Evolutionary conservation across 2,888 invertebrate species (phyloP).

Genomic region (Eilema sororculum): DNA sequence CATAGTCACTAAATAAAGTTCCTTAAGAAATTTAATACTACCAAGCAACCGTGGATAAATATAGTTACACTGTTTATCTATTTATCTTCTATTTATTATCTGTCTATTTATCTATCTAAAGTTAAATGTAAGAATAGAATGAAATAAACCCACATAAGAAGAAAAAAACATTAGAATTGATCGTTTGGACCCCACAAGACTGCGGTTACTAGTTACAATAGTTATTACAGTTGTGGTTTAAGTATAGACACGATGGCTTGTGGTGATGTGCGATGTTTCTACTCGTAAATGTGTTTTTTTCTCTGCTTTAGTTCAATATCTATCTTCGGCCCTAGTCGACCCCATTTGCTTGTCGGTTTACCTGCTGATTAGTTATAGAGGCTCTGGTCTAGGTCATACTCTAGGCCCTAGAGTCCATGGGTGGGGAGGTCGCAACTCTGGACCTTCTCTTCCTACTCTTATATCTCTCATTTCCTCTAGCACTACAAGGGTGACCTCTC

Average conservation of each 20-base stretch:
- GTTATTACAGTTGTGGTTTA: conserved; percentile 15
- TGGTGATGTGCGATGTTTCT: conserved; percentile 8
- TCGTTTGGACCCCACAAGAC: conserved; percentile 19
- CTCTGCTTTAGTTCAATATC: neutral
- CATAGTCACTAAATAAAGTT: neutral
- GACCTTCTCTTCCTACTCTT: neutral
- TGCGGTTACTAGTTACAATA: conserved; percentile 22
- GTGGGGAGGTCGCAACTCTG: neutral
- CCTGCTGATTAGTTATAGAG: neutral
- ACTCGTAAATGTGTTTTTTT: conserved; percentile 5
- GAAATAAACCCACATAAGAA: conserved; percentile 12
- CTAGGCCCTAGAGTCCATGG: no score
- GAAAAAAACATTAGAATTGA: conserved; percentile 13
- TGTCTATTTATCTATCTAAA: neutral
- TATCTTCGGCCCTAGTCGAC: neutral
- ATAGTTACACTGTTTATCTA: neutral
- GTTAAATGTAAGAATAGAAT: conserved; percentile 5
- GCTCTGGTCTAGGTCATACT: no score
- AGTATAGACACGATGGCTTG: conserved; percentile 14
- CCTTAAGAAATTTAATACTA: neutral
- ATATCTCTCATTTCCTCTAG: neutral
- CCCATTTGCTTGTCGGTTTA: neutral
- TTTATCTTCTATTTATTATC: no score
- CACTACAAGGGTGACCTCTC: neutral
- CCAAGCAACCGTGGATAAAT: neutral